A percentile compares a stretch with the other conserved stretches of the same genome.
phyloP scores from a whole-genome alignment of 2,113 vertebrate species.

The Fulmarus glacialis region DNA sequence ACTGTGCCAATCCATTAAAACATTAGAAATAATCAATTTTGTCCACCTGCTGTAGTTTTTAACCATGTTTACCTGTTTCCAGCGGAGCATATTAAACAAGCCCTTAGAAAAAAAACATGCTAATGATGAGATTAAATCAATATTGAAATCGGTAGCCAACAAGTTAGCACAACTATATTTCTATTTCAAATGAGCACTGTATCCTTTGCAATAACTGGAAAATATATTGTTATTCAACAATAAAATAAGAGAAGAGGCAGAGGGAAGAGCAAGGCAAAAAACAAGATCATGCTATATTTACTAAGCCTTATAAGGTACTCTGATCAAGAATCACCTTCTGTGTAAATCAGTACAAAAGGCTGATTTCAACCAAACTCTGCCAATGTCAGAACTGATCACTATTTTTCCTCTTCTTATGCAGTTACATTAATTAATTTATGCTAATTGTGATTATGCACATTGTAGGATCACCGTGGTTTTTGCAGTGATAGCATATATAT shows the following conservation, averaged over 20 bases:
- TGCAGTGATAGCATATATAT: neutral
- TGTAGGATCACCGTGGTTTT: fast-evolving
- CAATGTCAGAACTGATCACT: neutral
- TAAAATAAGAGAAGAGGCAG: neutral
- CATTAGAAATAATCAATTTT: neutral
- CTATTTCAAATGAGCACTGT: neutral
- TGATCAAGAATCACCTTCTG: neutral
- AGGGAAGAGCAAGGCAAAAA: neutral
- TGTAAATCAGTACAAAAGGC: neutral
- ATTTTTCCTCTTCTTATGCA: neutral
- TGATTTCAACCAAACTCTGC: neutral
- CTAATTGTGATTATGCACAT: neutral
- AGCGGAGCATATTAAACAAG: neutral
- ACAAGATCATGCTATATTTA: neutral
- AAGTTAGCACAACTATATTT: neutral
- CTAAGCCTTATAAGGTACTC: neutral
- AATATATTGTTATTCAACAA: neutral
- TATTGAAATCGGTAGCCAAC: neutral
- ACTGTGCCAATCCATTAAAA: neutral
- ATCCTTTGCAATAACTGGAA: neutral
- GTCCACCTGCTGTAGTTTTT: neutral
- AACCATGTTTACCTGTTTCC: neutral
- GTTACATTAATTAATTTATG: neutral
- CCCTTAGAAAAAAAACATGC: neutral
- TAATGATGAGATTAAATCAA: neutral